phyloP scores from a whole-genome alignment of 2,113 vertebrate genomes.

The Prionailurus bengalensis region DNA sequence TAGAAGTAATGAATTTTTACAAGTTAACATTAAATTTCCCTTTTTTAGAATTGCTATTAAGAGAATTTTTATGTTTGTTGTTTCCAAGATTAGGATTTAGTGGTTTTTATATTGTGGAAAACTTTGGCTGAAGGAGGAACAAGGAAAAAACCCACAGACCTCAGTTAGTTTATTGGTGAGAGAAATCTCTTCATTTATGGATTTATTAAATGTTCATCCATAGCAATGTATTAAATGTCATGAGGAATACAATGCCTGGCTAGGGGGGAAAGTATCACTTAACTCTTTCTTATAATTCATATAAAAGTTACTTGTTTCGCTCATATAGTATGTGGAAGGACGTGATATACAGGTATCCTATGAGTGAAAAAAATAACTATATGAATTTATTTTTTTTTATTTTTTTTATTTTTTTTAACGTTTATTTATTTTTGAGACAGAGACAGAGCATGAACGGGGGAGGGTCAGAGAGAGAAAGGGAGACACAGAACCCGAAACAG shows the following conservation, averaged over 20 bases:
- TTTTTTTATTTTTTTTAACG: no score
- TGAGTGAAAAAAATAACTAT: not conserved
- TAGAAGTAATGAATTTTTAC: constrained; percentile 6
- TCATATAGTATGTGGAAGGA: not conserved
- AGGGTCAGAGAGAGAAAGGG: no score
- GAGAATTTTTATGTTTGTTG: not conserved
- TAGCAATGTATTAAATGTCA: not conserved
- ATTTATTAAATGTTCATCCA: not conserved
- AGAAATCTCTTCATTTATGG: constrained; percentile 28
- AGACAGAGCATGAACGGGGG: no score
- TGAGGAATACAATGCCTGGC: not conserved
- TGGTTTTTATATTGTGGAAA: constrained; percentile 9
- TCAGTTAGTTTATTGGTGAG: constrained; percentile 42
- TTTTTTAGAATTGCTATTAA: constrained; percentile 25
- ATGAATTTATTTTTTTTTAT: no score
- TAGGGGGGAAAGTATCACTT: not conserved
- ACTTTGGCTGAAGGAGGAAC: not conserved
- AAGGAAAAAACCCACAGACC: not conserved
- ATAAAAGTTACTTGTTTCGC: constrained; percentile 38
- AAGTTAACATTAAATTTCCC: not conserved
- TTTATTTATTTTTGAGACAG: no score
- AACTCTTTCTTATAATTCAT: not conserved
- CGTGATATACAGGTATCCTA: not conserved
- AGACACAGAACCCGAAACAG: no score
- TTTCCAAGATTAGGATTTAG: constrained; percentile 13